These are phyloP conservation scores for Heliangelus exortis DNA, from an alignment of 2,797 vertebrate species.

Conservation along the genomic window DNA sequence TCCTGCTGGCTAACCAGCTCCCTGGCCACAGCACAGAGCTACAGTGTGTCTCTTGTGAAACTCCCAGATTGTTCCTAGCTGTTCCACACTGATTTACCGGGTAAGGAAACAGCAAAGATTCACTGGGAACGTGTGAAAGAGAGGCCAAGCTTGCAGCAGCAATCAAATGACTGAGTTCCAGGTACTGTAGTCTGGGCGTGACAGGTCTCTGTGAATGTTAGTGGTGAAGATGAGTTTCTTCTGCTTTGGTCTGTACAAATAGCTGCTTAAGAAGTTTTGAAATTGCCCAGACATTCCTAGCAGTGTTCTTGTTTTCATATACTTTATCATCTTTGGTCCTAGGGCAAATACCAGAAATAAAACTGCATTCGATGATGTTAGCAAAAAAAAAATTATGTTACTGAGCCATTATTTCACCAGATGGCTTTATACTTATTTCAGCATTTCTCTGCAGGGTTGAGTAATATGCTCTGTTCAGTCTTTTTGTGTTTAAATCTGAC, in stretches of 20 bases:
- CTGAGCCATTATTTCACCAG: not conserved
- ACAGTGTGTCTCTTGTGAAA: not conserved
- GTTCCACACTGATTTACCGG: accelerated
- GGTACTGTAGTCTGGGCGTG: not conserved
- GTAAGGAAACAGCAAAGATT: not conserved
- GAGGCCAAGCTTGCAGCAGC: not conserved
- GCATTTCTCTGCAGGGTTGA: not conserved
- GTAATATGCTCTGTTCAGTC: not conserved
- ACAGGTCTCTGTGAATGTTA: not conserved
- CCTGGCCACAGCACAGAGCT: not conserved
- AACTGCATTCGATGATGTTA: not conserved
- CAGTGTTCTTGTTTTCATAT: not conserved
- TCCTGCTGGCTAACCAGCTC: not conserved
- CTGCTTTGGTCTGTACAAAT: not conserved
- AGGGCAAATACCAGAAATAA: not conserved
- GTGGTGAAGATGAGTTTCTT: not conserved
- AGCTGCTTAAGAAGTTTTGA: not conserved
- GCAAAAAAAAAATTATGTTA: not conserved
- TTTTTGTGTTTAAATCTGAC: not conserved
- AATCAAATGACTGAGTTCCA: not conserved
- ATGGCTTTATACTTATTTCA: not conserved
- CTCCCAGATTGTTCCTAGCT: not conserved
- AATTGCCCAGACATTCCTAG: not conserved
- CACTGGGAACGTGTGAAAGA: not conserved
- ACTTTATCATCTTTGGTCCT: not conserved